Evolutionary conservation across 2,113 vertebrate genomes (phyloP).

Genomic region (Mesitornis unicolor): DNA sequence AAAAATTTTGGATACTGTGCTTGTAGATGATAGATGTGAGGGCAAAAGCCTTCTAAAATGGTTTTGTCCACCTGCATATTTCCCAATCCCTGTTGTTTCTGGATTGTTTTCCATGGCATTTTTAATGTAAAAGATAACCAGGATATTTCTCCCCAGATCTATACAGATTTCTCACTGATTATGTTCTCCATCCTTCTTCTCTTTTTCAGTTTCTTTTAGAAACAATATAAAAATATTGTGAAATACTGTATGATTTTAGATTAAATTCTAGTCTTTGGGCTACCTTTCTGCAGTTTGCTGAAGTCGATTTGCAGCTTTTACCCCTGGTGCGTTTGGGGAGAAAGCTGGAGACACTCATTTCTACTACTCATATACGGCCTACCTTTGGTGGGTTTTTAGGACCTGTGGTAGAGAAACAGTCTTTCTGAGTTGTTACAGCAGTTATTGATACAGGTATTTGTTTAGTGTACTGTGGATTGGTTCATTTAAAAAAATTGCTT

Average conservation of each 20-base stretch:
- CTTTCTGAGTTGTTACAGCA: not conserved
- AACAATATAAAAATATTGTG: not conserved
- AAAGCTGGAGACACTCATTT: not conserved
- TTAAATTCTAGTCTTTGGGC: not conserved
- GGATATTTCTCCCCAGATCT: not conserved
- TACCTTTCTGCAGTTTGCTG: not conserved
- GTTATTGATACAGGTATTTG: not conserved
- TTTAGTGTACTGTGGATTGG: not conserved
- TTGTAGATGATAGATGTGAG: not conserved
- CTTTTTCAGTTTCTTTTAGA: not conserved
- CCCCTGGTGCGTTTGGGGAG: not conserved
- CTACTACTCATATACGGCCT: not conserved
- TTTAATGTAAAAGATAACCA: not conserved
- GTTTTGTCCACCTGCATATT: not conserved
- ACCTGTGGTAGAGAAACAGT: not conserved
- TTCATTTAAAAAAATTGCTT: not conserved
- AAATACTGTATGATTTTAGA: not conserved
- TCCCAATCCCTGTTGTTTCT: not conserved
- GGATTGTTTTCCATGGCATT: not conserved
- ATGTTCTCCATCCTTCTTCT: not conserved
- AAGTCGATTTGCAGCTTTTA: slow-evolving; percentile 25
- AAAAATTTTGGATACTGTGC: not conserved
- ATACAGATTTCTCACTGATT: not conserved
- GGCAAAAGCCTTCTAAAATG: not conserved
- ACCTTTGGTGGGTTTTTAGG: not conserved